Conservation (phyloP, 2,113 vertebrate species). For the Hippopotamus amphibius region DNA sequence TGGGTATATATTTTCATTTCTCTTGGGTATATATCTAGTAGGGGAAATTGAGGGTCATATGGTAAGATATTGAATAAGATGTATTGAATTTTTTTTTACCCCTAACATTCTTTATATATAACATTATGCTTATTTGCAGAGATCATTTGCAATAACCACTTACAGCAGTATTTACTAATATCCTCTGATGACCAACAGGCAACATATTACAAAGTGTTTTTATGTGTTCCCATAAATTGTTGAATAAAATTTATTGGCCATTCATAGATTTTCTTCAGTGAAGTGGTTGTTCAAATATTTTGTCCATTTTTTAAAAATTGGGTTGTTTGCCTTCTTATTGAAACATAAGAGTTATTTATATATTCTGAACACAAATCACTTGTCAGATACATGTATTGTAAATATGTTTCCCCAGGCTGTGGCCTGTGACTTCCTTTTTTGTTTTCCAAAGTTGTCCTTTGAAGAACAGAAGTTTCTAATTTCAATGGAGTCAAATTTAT, state of each 20-base stretch:
- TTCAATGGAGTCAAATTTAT: not conserved
- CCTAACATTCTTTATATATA: not conserved
- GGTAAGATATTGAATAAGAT: too few species aligned
- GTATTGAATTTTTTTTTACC: not conserved
- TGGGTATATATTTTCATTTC: not conserved
- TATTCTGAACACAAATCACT: not conserved
- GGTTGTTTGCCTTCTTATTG: not conserved
- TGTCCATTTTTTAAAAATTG: not conserved
- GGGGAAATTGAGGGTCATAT: not conserved
- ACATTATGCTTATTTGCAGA: not conserved
- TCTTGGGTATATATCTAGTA: not conserved
- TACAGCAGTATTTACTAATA: not conserved
- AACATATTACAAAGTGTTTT: not conserved
- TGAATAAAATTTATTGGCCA: not conserved
- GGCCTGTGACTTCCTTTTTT: not conserved
- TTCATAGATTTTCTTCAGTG: constrained; percentile 9
- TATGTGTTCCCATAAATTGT: not conserved
- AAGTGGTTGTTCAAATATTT: not conserved
- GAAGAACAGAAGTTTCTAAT: constrained; percentile 33
- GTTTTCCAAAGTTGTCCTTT: constrained; percentile 50
- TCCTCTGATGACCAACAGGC: not conserved
- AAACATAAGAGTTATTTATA: not conserved
- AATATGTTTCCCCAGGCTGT: not conserved
- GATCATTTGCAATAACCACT: not conserved
- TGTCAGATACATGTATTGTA: not conserved